Evolutionary conservation across 2,888 invertebrate species (phyloP), one percentile per base, ranked within the genome.

Genomic region (Mythimna impura): DNA sequence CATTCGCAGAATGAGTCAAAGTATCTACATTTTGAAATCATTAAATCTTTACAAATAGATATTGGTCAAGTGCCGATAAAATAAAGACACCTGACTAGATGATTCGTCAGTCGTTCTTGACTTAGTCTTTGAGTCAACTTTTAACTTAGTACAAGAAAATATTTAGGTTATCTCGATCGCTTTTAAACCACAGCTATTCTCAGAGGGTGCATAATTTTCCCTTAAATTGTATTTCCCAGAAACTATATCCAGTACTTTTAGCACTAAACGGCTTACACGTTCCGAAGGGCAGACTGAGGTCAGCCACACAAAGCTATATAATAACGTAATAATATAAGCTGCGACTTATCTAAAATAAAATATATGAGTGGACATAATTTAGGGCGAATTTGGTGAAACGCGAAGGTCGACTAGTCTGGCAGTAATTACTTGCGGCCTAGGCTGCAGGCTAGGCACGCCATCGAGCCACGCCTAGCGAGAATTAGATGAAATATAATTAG

Each of bases 321-420:
- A 73, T 67, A 78, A 54, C 54, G 66, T 52, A 73, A 57, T 62
- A 77, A 78, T 73, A 78, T 76, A 64, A 82, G 47, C 67, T 54
- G 43, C 57, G 60, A 71, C 43, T 66, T 73, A 76, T 79, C 84
- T 73, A 63, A 78, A 76, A 74, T 72, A 65, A 84, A 84, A 86
- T 84, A 71, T 67, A 73, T 67, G 76, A 70, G 79, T 70, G 64
- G 65, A 72, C 75, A 74, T 76, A 75, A 83, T 83, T 84, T 62
- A 67, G 73, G 81, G 81, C 69, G 69, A 70, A 71, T 78, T 84
- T 69, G 62, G 63, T 66, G 72, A 79, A 83, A 83, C 73, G 79
- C 84, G 71, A 85, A 85, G 86, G 84, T 84, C 86, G 86, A 52
- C 71, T 64, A 68, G 81, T 81, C 83, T 71, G 70, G 62, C 65